Evolutionary conservation across 2,113 vertebrate species (phyloP), one percentile per base, ranked within the genome.

Genomic region (Scophthalmus maximus): DNA sequence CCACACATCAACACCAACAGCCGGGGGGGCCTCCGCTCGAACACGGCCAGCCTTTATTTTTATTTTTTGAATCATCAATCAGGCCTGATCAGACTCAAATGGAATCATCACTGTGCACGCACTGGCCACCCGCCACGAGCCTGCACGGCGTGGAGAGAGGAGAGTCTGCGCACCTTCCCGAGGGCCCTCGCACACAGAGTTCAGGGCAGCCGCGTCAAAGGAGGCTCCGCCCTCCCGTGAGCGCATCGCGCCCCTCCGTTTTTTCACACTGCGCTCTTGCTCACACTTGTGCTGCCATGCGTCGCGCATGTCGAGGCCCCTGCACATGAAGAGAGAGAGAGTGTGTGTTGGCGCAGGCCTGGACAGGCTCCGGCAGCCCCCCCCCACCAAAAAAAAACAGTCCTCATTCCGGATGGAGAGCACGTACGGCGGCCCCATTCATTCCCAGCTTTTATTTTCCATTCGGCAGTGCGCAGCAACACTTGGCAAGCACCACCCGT

Each of bases 111-210:
- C 55, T 44, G n/a, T 44, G 6, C 34, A 20, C 26, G 34, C 9
- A 49, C 30, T 6, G 12, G 3, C 46, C 38, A 17, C 11, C n/a
- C 11, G 40, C 20, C 29, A 76, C n/a, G 65, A 62, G 1, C 40
- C 59, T 59, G 64, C 46, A 40, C 7, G 79, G 79, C 38, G 83
- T 26, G 38, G 58, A 69, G 62, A 61, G 57, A 68, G 69, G 79
- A 52, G n/a, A 69, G 80, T 68, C 79, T 76, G 51, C 59, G 49
- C 78, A 46, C 17, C 30, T 47, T 88, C 90, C 86, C 90, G 46
- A 23, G 70, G 82, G 91, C 68, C 80, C 52, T 72, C 30, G 26
- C 88, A 91, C 53, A 52, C 70, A 84, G 76, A 86, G 92, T 91
- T 93, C 91, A 92, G 81, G 79, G 56, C 73, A 81, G 73, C 70